Evolutionary conservation across 2,797 vertebrate species (phyloP).

Genomic region (Hypotaenidia philippensis): DNA sequence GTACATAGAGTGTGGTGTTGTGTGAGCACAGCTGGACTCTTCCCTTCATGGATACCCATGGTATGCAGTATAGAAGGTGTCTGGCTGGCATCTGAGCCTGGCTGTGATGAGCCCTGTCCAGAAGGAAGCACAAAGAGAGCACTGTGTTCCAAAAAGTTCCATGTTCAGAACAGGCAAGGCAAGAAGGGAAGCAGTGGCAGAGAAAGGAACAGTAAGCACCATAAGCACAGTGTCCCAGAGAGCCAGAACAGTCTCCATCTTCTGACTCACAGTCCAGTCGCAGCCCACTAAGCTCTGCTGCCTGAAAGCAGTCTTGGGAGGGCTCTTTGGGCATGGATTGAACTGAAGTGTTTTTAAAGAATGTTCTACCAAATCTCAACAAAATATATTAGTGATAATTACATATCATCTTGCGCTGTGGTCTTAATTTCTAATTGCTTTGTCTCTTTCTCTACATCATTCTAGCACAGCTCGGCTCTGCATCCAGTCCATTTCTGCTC

Average conservation of each 20-base stretch:
- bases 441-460: neutral
- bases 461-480: neutral
- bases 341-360: neutral
- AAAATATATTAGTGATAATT: neutral
- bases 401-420: neutral
- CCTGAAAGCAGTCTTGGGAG: rapidly evolving
- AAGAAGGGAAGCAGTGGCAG: neutral
- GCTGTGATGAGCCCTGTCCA: neutral
- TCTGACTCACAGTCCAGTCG: neutral
- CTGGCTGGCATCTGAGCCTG: neutral
- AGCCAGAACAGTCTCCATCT: neutral
- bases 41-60: neutral
- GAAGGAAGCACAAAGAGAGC: neutral
- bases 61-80: neutral
- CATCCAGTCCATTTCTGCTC: neutral
- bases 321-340: neutral
- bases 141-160: neutral
- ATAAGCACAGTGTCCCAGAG: rapidly evolving
- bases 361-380: neutral
- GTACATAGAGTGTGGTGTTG: neutral
- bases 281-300: neutral
- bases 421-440: neutral
- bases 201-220: neutral
- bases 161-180: neutral
- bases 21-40: neutral